Percentiles rank a stretch among this genome's conserved stretches.
phyloP scores from a whole-genome alignment of 2,888 invertebrate species.

The Stenodera caucasica region DNA sequence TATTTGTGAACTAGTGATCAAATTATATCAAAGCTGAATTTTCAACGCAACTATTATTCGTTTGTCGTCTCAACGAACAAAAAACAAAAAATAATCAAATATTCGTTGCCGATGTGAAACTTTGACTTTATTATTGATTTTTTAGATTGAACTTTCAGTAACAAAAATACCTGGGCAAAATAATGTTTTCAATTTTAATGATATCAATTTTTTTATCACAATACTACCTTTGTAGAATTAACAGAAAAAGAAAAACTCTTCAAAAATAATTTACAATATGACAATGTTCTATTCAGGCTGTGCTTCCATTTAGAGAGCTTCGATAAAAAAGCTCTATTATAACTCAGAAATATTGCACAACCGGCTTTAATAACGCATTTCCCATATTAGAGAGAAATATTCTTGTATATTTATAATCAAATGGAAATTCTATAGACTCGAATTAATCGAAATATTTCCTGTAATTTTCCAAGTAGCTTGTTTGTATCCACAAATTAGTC shows the following conservation, averaged over 20 bases:
- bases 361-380: not conserved
- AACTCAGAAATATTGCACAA: not conserved
- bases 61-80: too few species aligned
- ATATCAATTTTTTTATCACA: not conserved
- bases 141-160: too few species aligned
- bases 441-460: too few species aligned
- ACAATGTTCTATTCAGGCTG: not conserved
- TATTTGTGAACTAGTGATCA: slow-evolving; percentile 27
- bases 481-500: too few species aligned
- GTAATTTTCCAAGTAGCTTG: too few species aligned
- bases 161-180: too few species aligned
- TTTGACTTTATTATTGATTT: too few species aligned
- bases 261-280: not conserved
- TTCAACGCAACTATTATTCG: too few species aligned
- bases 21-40: slow-evolving; percentile 17
- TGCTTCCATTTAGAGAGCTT: not conserved
- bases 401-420: not conserved
- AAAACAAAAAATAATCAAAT: too few species aligned
- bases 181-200: not conserved
- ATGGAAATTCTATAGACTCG: too few species aligned
- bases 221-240: not conserved
- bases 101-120: too few species aligned
- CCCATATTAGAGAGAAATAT: not conserved
- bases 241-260: not conserved
- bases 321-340: not conserved